Percentiles rank a stretch among this genome's conserved stretches.
Evolutionary conservation across 2,888 invertebrate species (phyloP).

Genomic region (Catocala sponsa): DNA sequence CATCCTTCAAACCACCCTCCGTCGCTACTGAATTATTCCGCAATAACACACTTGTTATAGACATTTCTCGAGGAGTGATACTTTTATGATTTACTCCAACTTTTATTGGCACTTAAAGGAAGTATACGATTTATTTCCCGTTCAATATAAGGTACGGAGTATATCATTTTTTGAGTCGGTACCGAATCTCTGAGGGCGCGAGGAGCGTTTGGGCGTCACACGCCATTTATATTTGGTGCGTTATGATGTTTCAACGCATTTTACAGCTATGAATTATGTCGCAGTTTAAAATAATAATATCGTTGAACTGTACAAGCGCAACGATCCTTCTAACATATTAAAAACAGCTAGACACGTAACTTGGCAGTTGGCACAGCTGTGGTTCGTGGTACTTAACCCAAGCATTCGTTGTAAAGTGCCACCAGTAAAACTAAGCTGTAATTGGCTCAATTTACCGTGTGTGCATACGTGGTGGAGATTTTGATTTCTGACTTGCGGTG

Average conservation of each 20-base stretch:
- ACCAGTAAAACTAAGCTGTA: too few species aligned
- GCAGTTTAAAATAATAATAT: slow-evolving; percentile 45
- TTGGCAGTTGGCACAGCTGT: neutral
- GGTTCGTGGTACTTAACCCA: too few species aligned
- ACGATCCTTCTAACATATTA: slow-evolving; percentile 16
- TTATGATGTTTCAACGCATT: slow-evolving; percentile 54
- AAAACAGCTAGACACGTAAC: neutral
- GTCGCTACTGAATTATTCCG: slow-evolving; percentile 85
- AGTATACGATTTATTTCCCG: slow-evolving; percentile 87
- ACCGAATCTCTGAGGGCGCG: slow-evolving; percentile 73
- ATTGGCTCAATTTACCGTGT: too few species aligned
- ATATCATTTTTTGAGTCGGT: slow-evolving; percentile 83
- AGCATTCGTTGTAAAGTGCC: too few species aligned
- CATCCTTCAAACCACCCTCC: slow-evolving; percentile 84
- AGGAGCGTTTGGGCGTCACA: slow-evolving; percentile 74
- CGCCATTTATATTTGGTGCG: slow-evolving; percentile 67
- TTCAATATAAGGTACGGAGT: slow-evolving; percentile 85
- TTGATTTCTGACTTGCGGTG: too few species aligned
- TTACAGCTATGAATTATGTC: slow-evolving; percentile 46
- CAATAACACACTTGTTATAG: slow-evolving; percentile 88
- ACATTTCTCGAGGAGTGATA: slow-evolving; percentile 86
- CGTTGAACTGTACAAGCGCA: slow-evolving; percentile 28
- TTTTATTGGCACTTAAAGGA: slow-evolving; percentile 88
- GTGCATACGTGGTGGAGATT: too few species aligned
- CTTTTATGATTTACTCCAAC: slow-evolving; percentile 88